A percentile compares a stretch with the other conserved stretches of the same genome.
Evolutionary conservation across 2,113 vertebrate species (phyloP).

Genomic region (Eleginops maclovinus): DNA sequence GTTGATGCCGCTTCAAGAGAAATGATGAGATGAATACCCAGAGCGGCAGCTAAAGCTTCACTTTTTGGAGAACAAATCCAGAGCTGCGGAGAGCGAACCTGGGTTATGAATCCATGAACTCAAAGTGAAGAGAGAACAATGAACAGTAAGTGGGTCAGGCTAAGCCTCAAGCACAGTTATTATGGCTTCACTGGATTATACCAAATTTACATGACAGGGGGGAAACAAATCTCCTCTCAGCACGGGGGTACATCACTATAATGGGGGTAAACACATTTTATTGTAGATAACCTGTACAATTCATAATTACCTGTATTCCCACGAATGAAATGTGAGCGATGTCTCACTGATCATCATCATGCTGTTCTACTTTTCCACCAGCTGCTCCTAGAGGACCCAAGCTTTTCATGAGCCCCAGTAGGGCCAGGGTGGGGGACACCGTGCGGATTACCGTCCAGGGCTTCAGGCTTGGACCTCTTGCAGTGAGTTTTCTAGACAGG

Average conservation of each 20-base stretch:
- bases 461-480: conserved; percentile 86
- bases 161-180: conserved; percentile 2
- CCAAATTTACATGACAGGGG: not conserved
- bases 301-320: not conserved
- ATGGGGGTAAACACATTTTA: not conserved
- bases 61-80: conserved; percentile 3
- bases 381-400: conserved; percentile 94
- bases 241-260: not conserved
- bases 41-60: not conserved
- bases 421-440: conserved; percentile 91
- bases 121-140: not conserved
- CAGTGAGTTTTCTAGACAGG: conserved; percentile 58
- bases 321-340: not conserved
- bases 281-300: not conserved
- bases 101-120: not conserved
- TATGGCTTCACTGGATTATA: not conserved
- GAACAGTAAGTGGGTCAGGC: conserved; percentile 6
- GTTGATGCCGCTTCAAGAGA: not conserved
- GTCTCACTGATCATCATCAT: not conserved
- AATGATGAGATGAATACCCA: not conserved
- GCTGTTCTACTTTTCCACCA: conserved; percentile 55
- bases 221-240: not conserved
- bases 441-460: conserved; percentile 91
- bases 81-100: not conserved
- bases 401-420: conserved; percentile 87